Evolutionary conservation across 2,797 vertebrate genomes (phyloP).

Genomic region (Furcifer pardalis): DNA sequence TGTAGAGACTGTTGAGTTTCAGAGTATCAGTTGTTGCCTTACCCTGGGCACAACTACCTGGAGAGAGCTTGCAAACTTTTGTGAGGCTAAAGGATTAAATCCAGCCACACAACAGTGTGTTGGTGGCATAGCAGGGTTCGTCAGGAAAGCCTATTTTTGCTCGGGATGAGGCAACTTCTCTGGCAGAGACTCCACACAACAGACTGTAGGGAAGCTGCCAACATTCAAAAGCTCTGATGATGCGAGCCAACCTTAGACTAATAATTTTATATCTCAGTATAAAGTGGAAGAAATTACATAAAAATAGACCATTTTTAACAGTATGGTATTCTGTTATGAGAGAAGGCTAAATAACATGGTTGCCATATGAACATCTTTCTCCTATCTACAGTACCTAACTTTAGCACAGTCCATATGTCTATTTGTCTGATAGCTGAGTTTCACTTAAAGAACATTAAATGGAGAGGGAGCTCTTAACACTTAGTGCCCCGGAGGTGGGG

Average conservation of each 20-base stretch:
- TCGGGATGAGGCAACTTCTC: constrained; percentile 77
- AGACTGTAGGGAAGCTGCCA: constrained; percentile 81
- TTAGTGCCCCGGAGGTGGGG: background rate
- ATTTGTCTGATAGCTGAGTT: constrained; percentile 80
- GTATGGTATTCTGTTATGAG: constrained; percentile 77
- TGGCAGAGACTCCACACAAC: constrained; percentile 81
- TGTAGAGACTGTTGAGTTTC: constrained; percentile 67
- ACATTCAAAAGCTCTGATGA: constrained; percentile 80
- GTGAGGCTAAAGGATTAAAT: constrained; percentile 72
- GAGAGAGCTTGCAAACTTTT: constrained; percentile 72
- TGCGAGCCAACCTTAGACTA: constrained; percentile 83
- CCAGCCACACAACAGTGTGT: constrained; percentile 64
- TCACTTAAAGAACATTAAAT: constrained; percentile 62
- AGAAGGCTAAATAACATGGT: constrained; percentile 74
- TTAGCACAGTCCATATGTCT: constrained; percentile 83
- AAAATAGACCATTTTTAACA: constrained; percentile 84
- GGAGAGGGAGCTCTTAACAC: constrained; percentile 66
- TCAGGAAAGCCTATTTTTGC: constrained; percentile 80
- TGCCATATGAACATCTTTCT: constrained; percentile 77
- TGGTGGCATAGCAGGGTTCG: constrained; percentile 70
- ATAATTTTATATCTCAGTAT: constrained; percentile 86
- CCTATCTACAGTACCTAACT: constrained; percentile 77
- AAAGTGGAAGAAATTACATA: constrained; percentile 81
- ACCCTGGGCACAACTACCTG: constrained; percentile 70
- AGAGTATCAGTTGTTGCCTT: constrained; percentile 69